Percentiles rank a stretch among this genome's conserved stretches.
phyloP scores from a whole-genome alignment of 2,888 invertebrate species.

The Subacronicta megacephala region DNA sequence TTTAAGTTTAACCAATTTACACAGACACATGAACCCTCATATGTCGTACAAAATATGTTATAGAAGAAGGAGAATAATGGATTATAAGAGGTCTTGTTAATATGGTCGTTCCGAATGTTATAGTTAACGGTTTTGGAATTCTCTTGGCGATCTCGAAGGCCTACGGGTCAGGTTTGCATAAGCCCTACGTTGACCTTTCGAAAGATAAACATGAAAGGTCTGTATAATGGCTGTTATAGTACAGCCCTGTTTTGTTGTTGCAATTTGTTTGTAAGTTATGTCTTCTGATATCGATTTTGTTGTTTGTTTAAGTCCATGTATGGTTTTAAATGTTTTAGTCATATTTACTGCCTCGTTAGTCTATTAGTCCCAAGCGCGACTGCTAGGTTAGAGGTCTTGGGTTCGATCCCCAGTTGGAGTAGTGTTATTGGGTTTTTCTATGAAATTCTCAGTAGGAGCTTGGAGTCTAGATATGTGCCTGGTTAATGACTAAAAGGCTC shows the following conservation, averaged over 20 bases:
- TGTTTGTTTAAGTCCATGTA: slow-evolving; percentile 1
- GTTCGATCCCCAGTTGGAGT: too few relatives aligned
- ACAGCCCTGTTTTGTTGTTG: slow-evolving; percentile 44
- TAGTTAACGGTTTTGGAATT: slow-evolving; percentile 68
- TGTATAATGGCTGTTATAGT: slow-evolving; percentile 51
- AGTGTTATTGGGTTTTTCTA: too few relatives aligned
- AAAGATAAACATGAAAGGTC: slow-evolving; percentile 59
- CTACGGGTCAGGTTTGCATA: slow-evolving; percentile 73
- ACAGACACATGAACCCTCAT: slow-evolving; percentile 44
- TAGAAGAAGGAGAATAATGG: slow-evolving; percentile 42
- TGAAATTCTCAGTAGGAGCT: too few relatives aligned
- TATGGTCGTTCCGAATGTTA: slow-evolving; percentile 63
- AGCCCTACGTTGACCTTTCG: slow-evolving; percentile 57
- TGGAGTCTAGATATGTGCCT: too few relatives aligned
- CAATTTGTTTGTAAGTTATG: slow-evolving; percentile 53
- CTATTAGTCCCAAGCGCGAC: too few relatives aligned
- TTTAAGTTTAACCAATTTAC: slow-evolving; percentile 36
- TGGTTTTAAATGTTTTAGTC: too few relatives aligned
- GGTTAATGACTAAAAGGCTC: too few relatives aligned
- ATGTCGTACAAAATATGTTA: slow-evolving; percentile 15
- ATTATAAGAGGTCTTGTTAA: slow-evolving; percentile 46
- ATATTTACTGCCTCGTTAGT: too few relatives aligned
- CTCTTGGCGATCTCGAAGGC: slow-evolving; percentile 67
- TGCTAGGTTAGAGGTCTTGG: too few relatives aligned
- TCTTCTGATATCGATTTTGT: slow-evolving; percentile 38